phyloP scores from a whole-genome alignment of 2,888 invertebrate genomes.

The Ophioninae sp. region DNA sequence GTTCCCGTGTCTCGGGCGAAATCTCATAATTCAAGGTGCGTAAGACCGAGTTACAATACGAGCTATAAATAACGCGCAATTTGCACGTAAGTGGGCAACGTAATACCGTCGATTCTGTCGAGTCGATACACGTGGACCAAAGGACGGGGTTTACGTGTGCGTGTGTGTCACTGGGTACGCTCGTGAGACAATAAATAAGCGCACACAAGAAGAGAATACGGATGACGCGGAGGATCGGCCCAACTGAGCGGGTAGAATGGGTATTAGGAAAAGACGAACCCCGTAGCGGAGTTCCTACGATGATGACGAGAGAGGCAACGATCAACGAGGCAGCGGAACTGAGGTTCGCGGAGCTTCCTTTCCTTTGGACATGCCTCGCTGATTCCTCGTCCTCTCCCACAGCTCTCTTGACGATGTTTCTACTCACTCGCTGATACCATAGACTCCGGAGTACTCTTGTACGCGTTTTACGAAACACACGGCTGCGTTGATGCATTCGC shows the following conservation, averaged over 20 bases:
- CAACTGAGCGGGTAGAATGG: conserved; percentile 36
- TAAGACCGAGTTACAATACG: conserved; percentile 23
- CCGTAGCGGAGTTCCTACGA: conserved; percentile 38
- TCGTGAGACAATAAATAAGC: neutral
- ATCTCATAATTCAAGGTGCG: conserved; percentile 37
- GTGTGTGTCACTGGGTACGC: neutral
- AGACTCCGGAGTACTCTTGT: conserved; percentile 16
- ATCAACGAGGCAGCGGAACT: conserved; percentile 79
- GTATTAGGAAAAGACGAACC: conserved; percentile 59
- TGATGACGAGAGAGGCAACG: conserved; percentile 65
- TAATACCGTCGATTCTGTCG: conserved; percentile 9
- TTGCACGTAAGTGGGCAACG: conserved; percentile 34
- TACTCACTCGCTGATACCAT: conserved; percentile 36
- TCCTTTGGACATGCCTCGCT: conserved; percentile 79
- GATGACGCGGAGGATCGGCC: conserved; percentile 35
- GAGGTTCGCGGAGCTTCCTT: conserved; percentile 81
- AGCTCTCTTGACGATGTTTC: conserved; percentile 65
- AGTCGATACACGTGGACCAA: conserved; percentile 9
- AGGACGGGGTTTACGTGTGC: conserved; percentile 7
- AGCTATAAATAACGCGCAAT: conserved; percentile 33
- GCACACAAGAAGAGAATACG: conserved; percentile 37
- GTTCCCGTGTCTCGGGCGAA: conserved; percentile 29
- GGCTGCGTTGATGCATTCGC: conserved; percentile 27
- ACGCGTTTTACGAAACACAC: conserved; percentile 2
- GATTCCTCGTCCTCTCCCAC: conserved; percentile 79